Conservation (phyloP, 2,888 invertebrate genomes). For the Tetragonula carbonaria region DNA sequence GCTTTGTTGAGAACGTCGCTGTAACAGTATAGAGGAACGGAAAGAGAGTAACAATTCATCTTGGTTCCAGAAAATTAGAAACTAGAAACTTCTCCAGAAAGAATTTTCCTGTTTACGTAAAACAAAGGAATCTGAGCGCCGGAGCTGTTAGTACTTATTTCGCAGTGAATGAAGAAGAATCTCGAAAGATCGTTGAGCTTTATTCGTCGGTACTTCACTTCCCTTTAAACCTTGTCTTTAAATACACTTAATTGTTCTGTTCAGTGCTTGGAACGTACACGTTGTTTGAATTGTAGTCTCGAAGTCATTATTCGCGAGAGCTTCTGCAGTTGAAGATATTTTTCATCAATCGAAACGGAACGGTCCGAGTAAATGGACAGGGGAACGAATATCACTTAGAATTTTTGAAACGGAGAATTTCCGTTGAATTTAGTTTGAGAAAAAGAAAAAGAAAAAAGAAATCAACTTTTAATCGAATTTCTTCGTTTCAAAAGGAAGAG, state of each 20-base stretch:
- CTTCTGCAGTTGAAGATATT: no score
- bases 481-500: neutral
- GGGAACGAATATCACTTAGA: no score
- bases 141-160: conserved; percentile 12
- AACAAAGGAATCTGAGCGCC: neutral
- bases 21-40: neutral
- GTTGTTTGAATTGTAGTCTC: no score
- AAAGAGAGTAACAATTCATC: neutral
- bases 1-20: neutral
- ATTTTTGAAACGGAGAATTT: no score
- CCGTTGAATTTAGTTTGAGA: no score
- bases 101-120: conserved; percentile 9
- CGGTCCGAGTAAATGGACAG: no score
- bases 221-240: neutral
- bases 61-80: neutral
- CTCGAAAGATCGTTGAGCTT: neutral
- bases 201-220: neutral
- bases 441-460: no score
- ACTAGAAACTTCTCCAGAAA: neutral
- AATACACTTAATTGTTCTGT: neutral
- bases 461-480: neutral
- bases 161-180: conserved; percentile 4
- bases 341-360: no score
- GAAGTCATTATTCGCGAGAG: no score
- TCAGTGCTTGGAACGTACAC: no score